A percentile compares a stretch with the other conserved stretches of the same genome.
phyloP scores from a whole-genome alignment of 1,140 invertebrate genomes.

The Cydia amplana region DNA sequence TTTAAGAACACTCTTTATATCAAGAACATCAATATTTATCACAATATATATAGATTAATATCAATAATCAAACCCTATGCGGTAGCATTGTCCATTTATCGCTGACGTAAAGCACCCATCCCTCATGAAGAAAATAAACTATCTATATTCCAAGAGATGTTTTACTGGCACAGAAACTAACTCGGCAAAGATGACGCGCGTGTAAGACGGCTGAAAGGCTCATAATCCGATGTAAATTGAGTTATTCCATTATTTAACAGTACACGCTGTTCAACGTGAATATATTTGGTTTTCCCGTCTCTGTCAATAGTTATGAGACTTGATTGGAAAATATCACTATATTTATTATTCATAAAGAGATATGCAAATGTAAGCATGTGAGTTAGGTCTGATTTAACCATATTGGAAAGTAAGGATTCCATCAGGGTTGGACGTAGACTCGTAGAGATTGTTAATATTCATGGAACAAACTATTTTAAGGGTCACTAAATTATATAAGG shows the following conservation, averaged over 20 bases:
- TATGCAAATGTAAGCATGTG: constrained; percentile 1
- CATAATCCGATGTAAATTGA: constrained; percentile 9
- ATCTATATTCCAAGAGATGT: too few species aligned
- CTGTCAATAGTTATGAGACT: constrained; percentile 41
- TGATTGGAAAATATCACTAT: constrained; percentile 55
- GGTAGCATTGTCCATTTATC: too few species aligned
- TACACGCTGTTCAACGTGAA: constrained; percentile 18
- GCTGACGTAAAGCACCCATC: too few species aligned
- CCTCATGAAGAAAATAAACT: too few species aligned
- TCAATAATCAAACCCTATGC: too few species aligned
- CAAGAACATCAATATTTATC: too few species aligned
- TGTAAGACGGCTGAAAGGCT: not conserved
- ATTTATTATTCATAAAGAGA: constrained; percentile 16
- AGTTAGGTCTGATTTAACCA: not conserved
- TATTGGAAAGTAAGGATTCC: not conserved
- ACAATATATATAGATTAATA: too few species aligned
- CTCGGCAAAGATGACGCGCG: too few species aligned
- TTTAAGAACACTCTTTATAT: too few species aligned
- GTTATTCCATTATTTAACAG: constrained; percentile 20
- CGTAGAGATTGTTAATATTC: not conserved
- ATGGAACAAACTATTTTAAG: too few species aligned
- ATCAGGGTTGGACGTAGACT: not conserved
- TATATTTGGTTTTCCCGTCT: constrained; percentile 47
- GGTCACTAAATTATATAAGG: too few species aligned
- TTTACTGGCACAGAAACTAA: too few species aligned